phyloP scores from a whole-genome alignment of 2,888 invertebrate species.

The Leucophora obtusa region DNA sequence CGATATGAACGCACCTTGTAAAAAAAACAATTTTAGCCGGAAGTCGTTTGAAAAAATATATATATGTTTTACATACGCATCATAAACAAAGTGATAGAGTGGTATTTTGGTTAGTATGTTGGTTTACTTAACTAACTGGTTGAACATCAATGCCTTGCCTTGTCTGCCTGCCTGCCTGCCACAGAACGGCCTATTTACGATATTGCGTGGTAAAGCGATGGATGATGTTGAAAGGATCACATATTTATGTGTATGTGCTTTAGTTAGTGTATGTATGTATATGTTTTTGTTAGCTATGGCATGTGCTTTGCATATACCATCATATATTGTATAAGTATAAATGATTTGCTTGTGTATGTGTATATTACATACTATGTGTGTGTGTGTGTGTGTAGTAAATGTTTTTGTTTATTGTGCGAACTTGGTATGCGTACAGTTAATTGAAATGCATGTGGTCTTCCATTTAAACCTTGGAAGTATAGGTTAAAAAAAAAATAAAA shows the following conservation, averaged over 20 bases:
- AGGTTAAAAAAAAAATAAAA: neutral
- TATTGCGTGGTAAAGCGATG: neutral
- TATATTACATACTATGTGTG: neutral
- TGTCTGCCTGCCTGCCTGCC: neutral
- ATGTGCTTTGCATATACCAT: neutral
- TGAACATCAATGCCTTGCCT: constrained; percentile 3
- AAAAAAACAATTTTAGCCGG: constrained; percentile 47
- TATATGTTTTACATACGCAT: constrained; percentile 33
- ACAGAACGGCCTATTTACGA: neutral
- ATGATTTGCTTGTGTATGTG: neutral
- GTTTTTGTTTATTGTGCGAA: constrained; percentile 55
- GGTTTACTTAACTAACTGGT: constrained; percentile 47
- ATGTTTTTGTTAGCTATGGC: neutral
- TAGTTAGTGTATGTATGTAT: constrained; percentile 28
- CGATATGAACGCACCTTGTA: constrained; percentile 45
- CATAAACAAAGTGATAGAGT: constrained; percentile 60
- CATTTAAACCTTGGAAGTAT: constrained; percentile 18
- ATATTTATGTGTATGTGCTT: constrained; percentile 4
- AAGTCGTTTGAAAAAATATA: constrained; percentile 53
- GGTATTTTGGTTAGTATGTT: constrained; percentile 42
- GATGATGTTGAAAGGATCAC: neutral
- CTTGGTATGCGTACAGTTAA: constrained; percentile 66
- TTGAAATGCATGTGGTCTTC: constrained; percentile 66
- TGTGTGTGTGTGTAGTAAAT: neutral
- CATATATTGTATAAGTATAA: neutral